Conservation (phyloP, 2,113 vertebrate genomes). For the Psophia crepitans region DNA sequence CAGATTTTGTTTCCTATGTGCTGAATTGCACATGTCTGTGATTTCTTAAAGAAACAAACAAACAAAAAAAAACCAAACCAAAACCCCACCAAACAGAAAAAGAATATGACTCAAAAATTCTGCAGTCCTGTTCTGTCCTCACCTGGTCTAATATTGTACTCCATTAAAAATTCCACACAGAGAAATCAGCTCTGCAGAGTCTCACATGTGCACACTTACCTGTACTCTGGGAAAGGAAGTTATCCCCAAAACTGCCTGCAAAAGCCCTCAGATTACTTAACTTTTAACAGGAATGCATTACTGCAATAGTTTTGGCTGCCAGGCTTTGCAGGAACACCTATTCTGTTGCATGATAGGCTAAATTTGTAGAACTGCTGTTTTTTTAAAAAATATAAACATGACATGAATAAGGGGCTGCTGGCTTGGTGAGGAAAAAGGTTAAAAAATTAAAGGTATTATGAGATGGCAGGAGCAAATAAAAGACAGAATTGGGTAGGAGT, state of each 20-base stretch:
- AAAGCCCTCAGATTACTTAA: background rate
- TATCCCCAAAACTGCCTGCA: background rate
- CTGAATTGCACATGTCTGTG: background rate
- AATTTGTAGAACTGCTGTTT: background rate
- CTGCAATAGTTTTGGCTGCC: background rate
- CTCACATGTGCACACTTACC: background rate
- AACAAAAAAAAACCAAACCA: background rate
- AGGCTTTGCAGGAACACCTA: background rate
- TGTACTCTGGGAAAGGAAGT: background rate
- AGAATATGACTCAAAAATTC: background rate
- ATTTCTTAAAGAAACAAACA: background rate
- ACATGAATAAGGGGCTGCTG: background rate
- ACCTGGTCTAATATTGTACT: background rate
- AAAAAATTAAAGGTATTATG: background rate
- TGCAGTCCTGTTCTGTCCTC: background rate
- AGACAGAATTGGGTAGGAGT: background rate
- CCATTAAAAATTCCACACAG: background rate
- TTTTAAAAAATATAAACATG: background rate
- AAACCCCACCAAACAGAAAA: background rate
- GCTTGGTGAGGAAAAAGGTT: background rate
- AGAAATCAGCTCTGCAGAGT: background rate
- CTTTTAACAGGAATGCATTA: background rate
- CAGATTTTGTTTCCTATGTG: background rate
- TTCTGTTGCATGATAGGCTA: background rate
- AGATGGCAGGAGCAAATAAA: background rate